Evolutionary conservation across 1,140 invertebrate species (phyloP), one percentile per base, ranked within the genome.

Genomic region (Ooceraea biroi): DNA sequence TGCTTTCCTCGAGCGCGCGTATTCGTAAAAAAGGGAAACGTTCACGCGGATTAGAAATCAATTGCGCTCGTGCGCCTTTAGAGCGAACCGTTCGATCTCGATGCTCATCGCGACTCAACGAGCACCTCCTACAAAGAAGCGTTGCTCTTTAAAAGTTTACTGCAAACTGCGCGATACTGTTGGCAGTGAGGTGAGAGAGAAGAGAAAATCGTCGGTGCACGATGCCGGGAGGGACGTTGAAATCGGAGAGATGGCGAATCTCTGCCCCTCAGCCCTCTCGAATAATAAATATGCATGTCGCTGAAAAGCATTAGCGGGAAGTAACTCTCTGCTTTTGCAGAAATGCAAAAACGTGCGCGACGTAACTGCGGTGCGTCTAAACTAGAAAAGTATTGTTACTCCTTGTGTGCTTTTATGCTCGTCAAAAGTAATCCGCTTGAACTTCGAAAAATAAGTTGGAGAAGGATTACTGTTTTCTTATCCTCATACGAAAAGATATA

Each of bases 201-300:
- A 63, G 17, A 44, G 44, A 80, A 12, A 82, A 46, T 1, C 27
- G 76, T 50, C 52, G 44, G 17, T 19, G 58, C 41, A 8, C 14
- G 25, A 12, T 36, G 36, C 36, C 22, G 76, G 11, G 11, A 69
- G 22, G 69, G 27, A 44, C 0, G 19, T 17, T 78, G 61, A 83
- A 77, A 83, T 83, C 48, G 63, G 44, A 66, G 27, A 27, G 76
- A 86, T 4, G 66, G 66, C 27, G 19, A 83, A 77, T 78, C 83
- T 85, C 69, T 66, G 44, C 60, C 66, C 50, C 71, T 50, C 58
- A 52, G 11, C 0, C 36, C 36, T 71, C 57, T 63, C 73, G 41
- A 88, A 86, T 88, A 86, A 88, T 86, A 86, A 85, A 88, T 85
- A 85, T 88, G 86, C 68, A 74, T 66, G 57, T n/a, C 58, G 27